Base-by-base conservation (phyloP, 2,888 invertebrate genomes). In the Pomacea canaliculata region DNA sequence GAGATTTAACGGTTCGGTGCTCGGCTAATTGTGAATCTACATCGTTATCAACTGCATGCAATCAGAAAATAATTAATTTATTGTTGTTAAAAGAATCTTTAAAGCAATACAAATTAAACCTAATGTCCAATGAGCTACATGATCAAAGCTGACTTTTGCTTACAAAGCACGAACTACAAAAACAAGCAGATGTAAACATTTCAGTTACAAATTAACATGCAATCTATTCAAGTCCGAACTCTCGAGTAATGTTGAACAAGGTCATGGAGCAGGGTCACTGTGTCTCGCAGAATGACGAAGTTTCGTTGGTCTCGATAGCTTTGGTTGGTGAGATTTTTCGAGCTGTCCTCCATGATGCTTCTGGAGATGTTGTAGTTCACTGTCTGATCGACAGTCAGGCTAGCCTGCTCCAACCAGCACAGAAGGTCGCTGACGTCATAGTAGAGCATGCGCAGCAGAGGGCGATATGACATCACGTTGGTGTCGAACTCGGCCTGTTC, bases 361-460 rank as follows among this genome's bases (percentile, higher is more conserved):
- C 72, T 72, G 49, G 72, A 16, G 19, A 72, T 51, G 66, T 13
- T 9, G 51, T 72, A 66, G 72, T 56, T 72, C 51, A 72, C 23
- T 63, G 72, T 63, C 66, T 66, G 72, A 37, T 51, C 51, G 27
- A 72, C 51, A 18, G 18, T 23, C 18, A 72, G 56, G 56, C 72
- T 72, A 48, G 66, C 66, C 19, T 72, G 72, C 51, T 72, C 66
- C 66, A 72, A 37, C 72, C 72, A 72, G n/a, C 72, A 72, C 49
- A 72, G 72, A 8, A 56, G 56, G 66, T 37, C 13, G 13, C 23
- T 63, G n/a, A 66, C 18, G 27, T 56, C 46, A 12, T 51, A 19
- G 56, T 46, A 66, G 51, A 66, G 18, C 13, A 27, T 23, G 56
- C 51, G 49, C 65, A 72, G 66, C 3, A 19, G 49, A 18, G 19